Percentiles rank a stretch among this genome's conserved stretches.
phyloP scores from a whole-genome alignment of 2,888 invertebrate species.

The Empis stercorea region DNA sequence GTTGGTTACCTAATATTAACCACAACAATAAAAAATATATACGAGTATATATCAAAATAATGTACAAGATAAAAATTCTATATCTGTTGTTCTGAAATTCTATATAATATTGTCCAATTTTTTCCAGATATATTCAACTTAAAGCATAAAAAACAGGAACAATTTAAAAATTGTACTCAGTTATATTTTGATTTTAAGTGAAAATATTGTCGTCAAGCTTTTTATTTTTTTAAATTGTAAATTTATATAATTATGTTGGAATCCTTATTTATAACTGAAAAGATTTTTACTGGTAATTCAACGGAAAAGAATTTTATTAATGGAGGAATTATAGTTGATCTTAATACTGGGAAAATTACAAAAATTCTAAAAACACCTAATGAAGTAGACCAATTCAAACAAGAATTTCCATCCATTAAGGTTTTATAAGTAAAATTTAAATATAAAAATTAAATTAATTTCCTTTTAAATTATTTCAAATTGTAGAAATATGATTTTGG shows the following conservation, averaged over 20 bases:
- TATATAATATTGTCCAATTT: too few species aligned
- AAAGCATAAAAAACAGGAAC: too few species aligned
- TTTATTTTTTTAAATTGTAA: not conserved
- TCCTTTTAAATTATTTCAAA: not conserved
- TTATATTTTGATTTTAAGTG: not conserved
- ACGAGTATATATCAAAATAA: too few species aligned
- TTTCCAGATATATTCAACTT: too few species aligned
- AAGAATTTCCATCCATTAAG: not conserved
- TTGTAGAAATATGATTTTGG: slow-evolving; percentile 30
- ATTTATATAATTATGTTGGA: slow-evolving; percentile 9
- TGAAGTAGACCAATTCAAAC: slow-evolving; percentile 26
- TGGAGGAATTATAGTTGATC: slow-evolving; percentile 41
- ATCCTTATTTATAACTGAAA: slow-evolving; percentile 13
- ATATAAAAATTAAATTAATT: not conserved
- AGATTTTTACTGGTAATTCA: slow-evolving; percentile 34
- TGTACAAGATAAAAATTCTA: too few species aligned
- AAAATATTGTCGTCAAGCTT: too few species aligned
- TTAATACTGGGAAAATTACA: slow-evolving; percentile 38
- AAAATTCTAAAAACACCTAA: slow-evolving; percentile 36
- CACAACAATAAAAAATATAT: too few species aligned
- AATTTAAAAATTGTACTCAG: too few species aligned
- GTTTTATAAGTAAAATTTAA: not conserved
- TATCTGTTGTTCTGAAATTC: too few species aligned
- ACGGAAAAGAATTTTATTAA: slow-evolving; percentile 30
- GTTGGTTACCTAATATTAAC: too few species aligned